Base-by-base conservation (phyloP, 1,140 invertebrate species). In the Formica exsecta region DNA sequence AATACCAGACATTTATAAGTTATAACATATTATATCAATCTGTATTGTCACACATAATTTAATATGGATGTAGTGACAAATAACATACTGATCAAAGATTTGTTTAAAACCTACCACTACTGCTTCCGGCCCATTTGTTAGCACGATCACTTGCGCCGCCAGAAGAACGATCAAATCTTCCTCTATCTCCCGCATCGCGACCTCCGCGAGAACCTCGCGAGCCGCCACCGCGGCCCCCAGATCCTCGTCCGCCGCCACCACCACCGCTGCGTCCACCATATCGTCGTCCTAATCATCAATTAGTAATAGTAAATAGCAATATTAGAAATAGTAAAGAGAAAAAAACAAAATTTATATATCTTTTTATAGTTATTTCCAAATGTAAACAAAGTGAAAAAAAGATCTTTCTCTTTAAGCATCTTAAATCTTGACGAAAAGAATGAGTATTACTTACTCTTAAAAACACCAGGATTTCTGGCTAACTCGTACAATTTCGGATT, bases 401-500 rank as follows among this genome's bases (percentile, higher is more conserved):
- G 13, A 4, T 54, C 16, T 54, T 2, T 54, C 19, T 57, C 4
- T 2, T 62, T 8, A 22, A 75, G 1, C 36, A 9, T 36, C 0
- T 36, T 61, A 22, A 80, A 75, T 13, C 11, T 8, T 68, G 19
- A 86, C 9, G 48, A 8, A 1, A 76, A 51, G 19, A 11, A 66
- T 5, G 16, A 44, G 0, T 19, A 9, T 84, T 8, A 87, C 87
- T 86, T 89, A 95, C 94, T 89, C 92, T 95, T 95, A 73, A 92
- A 95, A 48, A 93, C 86, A 19, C 94, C 93, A 44, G 95, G 94
- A 85, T 95, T 95, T 54, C 93, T 93, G 1, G 95, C 92, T 6
- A 95, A 84, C 66, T 95, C 95, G 61, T 94, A 95, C 0, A 96
- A 91, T 87, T 96, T 95, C 0, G 96, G 96, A 91, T 96, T 96